phyloP scores from a whole-genome alignment of 2,797 vertebrate species.

The Sebastes cheni region DNA sequence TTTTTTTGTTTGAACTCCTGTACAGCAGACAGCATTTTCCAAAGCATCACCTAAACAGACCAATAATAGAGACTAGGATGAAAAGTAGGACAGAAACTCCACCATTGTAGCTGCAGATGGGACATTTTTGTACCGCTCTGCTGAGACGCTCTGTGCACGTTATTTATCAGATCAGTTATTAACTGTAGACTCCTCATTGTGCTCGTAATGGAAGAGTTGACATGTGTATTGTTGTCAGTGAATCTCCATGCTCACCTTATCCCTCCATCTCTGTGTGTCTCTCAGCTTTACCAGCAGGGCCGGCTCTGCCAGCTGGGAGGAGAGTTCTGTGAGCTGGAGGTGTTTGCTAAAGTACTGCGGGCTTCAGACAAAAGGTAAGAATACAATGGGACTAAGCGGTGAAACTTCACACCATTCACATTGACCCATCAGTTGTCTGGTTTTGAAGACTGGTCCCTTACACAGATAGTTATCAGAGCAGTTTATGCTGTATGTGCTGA shows the following conservation, averaged over 20 bases:
- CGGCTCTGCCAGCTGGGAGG: conserved; percentile 97
- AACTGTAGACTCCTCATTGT: neutral
- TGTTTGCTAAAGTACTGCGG: conserved; percentile 98
- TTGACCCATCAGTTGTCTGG: neutral
- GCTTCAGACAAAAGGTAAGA: conserved; percentile 97
- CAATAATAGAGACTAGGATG: neutral
- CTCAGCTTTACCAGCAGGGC: conserved; percentile 98
- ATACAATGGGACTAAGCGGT: neutral
- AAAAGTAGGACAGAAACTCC: neutral
- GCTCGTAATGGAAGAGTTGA: neutral
- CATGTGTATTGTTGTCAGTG: neutral
- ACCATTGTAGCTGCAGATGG: neutral
- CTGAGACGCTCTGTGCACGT: neutral
- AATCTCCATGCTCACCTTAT: neutral
- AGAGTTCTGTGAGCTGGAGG: conserved; percentile 99
- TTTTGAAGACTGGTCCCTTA: neutral
- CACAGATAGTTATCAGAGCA: neutral
- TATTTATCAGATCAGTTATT: neutral
- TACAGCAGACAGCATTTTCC: conserved; percentile 14
- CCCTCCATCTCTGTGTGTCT: conserved; percentile 26
- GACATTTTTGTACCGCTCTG: neutral
- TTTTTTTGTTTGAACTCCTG: conserved; percentile 38
- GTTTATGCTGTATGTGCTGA: neutral
- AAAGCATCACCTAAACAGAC: conserved; percentile 20
- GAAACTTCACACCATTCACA: neutral